phyloP scores from a whole-genome alignment of 2,113 vertebrate genomes.

The Callipepla squamata region DNA sequence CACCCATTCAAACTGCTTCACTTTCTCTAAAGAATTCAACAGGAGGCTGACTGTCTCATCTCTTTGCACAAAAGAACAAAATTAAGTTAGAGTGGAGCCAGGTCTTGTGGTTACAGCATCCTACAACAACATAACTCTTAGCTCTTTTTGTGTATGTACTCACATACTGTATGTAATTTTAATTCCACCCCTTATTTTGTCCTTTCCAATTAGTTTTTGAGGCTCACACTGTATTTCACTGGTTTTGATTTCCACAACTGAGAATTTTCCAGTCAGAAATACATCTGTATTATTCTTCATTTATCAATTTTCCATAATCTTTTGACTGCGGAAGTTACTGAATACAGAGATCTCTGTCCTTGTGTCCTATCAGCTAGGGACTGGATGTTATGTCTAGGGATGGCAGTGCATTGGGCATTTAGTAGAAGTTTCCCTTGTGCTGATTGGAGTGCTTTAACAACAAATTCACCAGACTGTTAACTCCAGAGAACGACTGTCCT shows the following conservation, averaged over 20 bases:
- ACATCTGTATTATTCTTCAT: neutral
- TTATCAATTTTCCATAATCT: neutral
- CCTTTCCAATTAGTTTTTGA: neutral
- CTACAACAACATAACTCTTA: neutral
- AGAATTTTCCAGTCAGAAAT: neutral
- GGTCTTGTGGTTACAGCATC: neutral
- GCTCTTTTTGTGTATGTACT: neutral
- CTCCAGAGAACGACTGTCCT: neutral
- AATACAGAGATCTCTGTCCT: neutral
- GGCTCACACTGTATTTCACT: neutral
- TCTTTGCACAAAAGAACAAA: neutral
- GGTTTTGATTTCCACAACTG: neutral
- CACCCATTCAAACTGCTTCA: neutral
- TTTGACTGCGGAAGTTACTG: neutral
- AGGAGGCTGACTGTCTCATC: neutral
- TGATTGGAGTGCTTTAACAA: neutral
- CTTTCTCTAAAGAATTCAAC: neutral
- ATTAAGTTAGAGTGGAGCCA: neutral
- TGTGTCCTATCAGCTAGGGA: neutral
- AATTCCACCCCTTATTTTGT: neutral
- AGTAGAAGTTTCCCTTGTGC: neutral
- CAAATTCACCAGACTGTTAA: neutral
- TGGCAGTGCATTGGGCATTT: neutral
- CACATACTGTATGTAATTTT: rapidly evolving
- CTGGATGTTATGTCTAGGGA: neutral